phyloP scores from a whole-genome alignment of 2,113 vertebrate genomes.

The Scomber japonicus region DNA sequence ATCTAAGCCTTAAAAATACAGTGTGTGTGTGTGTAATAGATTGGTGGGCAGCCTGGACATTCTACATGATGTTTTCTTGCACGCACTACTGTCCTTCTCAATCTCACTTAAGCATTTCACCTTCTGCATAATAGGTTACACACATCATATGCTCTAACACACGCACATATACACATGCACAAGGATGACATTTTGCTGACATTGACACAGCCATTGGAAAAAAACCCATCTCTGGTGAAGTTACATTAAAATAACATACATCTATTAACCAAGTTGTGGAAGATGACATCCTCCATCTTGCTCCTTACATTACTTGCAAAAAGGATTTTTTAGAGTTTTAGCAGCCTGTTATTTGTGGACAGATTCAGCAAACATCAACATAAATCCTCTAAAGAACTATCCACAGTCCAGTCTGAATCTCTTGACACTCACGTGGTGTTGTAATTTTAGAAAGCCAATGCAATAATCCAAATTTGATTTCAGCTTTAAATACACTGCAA shows the following conservation, averaged over 20 bases:
- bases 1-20: neutral
- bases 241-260: too few relatives aligned
- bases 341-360: neutral
- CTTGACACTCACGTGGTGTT: conserved; percentile 36
- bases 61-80: conserved; percentile 18
- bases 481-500: neutral
- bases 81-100: neutral
- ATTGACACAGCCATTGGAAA: neutral
- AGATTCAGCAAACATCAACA: neutral
- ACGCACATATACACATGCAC: conserved; percentile 6
- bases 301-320: too few relatives aligned
- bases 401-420: neutral
- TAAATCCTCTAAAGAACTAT: neutral
- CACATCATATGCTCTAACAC: neutral
- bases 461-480: conserved; percentile 33
- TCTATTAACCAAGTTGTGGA: too few relatives aligned
- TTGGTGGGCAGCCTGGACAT: neutral
- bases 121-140: neutral
- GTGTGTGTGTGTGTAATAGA: neutral
- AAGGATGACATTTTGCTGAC: neutral
- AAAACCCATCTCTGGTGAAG: neutral
- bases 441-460: conserved; percentile 5
- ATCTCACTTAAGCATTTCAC: neutral
- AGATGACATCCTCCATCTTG: neutral
- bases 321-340: neutral